Percentiles rank a stretch among this genome's conserved stretches.
Conservation (phyloP, 2,113 vertebrate genomes). For the Paralichthys olivaceus region DNA sequence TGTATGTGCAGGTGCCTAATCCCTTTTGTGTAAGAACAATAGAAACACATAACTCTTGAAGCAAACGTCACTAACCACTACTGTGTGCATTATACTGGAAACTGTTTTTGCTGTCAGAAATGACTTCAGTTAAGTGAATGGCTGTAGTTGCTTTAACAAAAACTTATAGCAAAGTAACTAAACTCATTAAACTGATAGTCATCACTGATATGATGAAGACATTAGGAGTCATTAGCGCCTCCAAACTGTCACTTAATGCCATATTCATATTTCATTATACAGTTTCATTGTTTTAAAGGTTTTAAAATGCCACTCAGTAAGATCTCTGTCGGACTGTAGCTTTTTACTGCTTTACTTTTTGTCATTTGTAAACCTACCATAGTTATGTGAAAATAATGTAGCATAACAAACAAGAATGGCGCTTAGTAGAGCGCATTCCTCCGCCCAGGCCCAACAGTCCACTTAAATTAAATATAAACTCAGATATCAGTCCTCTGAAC, state of each 20-base stretch:
- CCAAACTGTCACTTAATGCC: background rate
- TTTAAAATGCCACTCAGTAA: background rate
- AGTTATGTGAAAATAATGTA: background rate
- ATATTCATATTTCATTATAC: background rate
- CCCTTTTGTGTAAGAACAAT: slow-evolving; percentile 9
- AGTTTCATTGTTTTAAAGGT: background rate
- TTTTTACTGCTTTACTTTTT: background rate
- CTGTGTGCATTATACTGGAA: slow-evolving; percentile 18
- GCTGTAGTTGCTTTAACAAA: background rate
- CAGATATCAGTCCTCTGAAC: too few relatives aligned
- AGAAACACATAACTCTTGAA: background rate
- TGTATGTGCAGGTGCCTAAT: slow-evolving; percentile 14
- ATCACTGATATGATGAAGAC: too few relatives aligned
- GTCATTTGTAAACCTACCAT: background rate
- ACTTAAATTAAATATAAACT: too few relatives aligned
- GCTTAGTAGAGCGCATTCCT: background rate
- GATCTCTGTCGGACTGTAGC: background rate
- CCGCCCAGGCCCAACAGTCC: background rate
- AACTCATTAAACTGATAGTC: background rate
- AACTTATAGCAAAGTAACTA: background rate
- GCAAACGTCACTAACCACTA: slow-evolving; percentile 9
- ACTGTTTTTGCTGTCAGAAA: slow-evolving; percentile 13
- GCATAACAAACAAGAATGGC: background rate
- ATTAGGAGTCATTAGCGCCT: background rate
- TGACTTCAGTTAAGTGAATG: background rate